Percentiles rank a stretch among this genome's conserved stretches.
phyloP scores from a whole-genome alignment of 2,888 invertebrate genomes.

The Xanthorhoe spadicearia region DNA sequence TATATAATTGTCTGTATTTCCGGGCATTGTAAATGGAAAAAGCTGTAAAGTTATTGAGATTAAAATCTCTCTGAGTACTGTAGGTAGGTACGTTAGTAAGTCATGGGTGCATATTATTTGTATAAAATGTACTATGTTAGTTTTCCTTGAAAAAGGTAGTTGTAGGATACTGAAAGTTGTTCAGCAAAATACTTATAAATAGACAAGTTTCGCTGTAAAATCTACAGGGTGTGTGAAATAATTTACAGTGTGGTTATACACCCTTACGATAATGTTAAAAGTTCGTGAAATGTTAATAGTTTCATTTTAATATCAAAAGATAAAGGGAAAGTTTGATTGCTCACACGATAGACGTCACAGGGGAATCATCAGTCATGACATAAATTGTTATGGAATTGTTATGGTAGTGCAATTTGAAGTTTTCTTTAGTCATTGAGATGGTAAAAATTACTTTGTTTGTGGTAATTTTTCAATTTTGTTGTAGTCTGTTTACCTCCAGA shows the following conservation, averaged over 20 bases:
- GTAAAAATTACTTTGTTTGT: not conserved
- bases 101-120: too few relatives aligned
- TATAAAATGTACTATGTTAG: too few relatives aligned
- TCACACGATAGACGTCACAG: slow-evolving; percentile 6
- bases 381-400: slow-evolving; percentile 30
- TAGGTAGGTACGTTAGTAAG: too few relatives aligned
- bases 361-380: slow-evolving; percentile 10
- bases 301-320: slow-evolving; percentile 1
- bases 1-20: too few relatives aligned
- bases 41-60: too few relatives aligned
- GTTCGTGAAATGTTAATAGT: slow-evolving; percentile 2
- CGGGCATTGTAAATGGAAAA: too few relatives aligned
- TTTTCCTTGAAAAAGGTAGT: too few relatives aligned
- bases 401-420: slow-evolving; percentile 11
- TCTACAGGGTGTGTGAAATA: too few relatives aligned
- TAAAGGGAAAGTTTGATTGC: slow-evolving; percentile 5
- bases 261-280: not conserved
- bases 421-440: not conserved
- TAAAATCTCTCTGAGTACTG: too few relatives aligned
- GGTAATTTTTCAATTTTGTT: not conserved
- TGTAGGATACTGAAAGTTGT: too few relatives aligned
- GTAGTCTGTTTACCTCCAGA: slow-evolving; percentile 13
- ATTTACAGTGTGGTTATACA: too few relatives aligned
- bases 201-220: not conserved
- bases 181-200: too few relatives aligned